A percentile compares a stretch with the other conserved stretches of the same genome.
Conservation (phyloP, 2,888 invertebrate genomes). For the Nipponacmea schrenckii region DNA sequence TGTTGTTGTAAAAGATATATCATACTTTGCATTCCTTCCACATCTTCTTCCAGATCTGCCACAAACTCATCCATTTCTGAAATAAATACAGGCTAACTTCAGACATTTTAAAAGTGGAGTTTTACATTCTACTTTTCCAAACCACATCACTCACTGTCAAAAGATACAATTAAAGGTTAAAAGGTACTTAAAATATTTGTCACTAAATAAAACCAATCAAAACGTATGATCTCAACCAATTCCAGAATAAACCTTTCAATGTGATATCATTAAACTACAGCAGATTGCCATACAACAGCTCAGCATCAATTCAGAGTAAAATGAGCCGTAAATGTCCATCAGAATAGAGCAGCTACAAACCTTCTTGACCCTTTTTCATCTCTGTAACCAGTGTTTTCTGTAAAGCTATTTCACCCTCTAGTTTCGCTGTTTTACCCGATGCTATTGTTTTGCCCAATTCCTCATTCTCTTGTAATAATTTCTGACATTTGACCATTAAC, state of each 20-base stretch:
- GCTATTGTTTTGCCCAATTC: conserved; percentile 95
- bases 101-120: too few relatives aligned
- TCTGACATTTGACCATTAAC: conserved; percentile 95
- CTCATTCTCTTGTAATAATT: conserved; percentile 96
- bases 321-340: too few relatives aligned
- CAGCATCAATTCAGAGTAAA: too few relatives aligned
- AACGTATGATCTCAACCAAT: too few relatives aligned
- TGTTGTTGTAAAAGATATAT: conserved; percentile 94
- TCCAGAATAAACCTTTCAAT: too few relatives aligned
- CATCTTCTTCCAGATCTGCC: conserved; percentile 95
- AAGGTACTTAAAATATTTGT: too few relatives aligned
- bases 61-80: conserved; percentile 94
- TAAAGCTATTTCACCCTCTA: conserved; percentile 93
- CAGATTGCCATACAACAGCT: too few relatives aligned
- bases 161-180: not conserved
- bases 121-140: not conserved
- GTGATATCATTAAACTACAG: too few relatives aligned
- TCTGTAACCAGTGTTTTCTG: conserved; percentile 96
- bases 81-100: too few relatives aligned
- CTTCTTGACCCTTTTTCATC: conserved; percentile 94
- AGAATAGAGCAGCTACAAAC: conserved; percentile 70
- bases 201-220: too few relatives aligned
- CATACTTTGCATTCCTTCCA: conserved; percentile 98
- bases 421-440: conserved; percentile 91
- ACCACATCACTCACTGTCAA: not conserved